phyloP scores from a whole-genome alignment of 2,113 vertebrate genomes.

The Oxyruncus cristatus region DNA sequence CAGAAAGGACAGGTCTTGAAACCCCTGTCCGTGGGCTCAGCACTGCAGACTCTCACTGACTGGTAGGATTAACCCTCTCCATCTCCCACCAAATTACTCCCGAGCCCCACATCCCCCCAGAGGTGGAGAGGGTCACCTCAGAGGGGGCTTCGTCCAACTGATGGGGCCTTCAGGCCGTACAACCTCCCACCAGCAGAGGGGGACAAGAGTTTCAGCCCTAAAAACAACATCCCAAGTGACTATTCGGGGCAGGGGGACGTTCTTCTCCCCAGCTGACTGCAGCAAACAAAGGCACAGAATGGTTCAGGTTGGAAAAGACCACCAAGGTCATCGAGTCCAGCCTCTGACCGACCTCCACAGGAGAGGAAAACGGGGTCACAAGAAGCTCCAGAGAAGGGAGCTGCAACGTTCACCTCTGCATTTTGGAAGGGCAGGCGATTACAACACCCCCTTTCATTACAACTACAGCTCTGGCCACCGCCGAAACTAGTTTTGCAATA shows the following conservation, averaged over 20 bases:
- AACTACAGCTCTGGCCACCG: not conserved
- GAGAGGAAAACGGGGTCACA: accelerated
- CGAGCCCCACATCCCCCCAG: not conserved
- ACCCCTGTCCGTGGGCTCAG: slow-evolving; percentile 3
- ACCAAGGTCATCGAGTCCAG: not conserved
- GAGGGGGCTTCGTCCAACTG: not conserved
- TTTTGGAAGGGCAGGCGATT: slow-evolving; percentile 9
- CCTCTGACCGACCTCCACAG: not conserved
- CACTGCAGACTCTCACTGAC: not conserved
- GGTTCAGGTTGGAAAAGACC: accelerated
- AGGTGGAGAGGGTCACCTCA: accelerated
- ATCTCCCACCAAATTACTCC: not conserved
- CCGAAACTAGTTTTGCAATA: slow-evolving; percentile 27
- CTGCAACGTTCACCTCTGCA: not conserved
- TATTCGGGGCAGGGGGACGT: not conserved
- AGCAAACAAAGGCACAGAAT: not conserved
- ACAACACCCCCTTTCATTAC: not conserved
- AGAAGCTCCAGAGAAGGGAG: not conserved
- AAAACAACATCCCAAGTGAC: not conserved
- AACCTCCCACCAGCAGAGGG: slow-evolving; percentile 45
- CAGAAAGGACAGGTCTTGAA: not conserved
- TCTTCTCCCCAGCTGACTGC: not conserved
- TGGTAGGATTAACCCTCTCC: not conserved
- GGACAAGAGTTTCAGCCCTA: not conserved
- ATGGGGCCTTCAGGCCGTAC: not conserved